These are phyloP conservation scores for Caenorhabditis remanei DNA, from an alignment of 1,140 invertebrate species.

Conservation along the genomic window DNA sequence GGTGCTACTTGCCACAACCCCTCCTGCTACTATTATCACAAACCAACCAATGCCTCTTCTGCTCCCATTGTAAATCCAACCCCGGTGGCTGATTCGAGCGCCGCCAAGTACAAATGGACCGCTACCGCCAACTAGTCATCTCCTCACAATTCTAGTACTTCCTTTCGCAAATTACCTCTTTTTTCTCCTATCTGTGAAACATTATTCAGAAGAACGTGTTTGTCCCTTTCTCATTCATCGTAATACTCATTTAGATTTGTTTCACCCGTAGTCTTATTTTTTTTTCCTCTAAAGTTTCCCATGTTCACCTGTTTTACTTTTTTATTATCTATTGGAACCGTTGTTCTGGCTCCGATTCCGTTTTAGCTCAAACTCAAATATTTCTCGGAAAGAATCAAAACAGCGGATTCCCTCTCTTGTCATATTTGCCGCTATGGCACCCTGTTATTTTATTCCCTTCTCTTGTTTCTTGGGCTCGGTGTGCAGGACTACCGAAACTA, in stretches of 20 bases:
- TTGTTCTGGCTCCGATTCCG: neutral
- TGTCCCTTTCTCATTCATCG: neutral
- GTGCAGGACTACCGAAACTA: neutral
- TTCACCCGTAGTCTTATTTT: neutral
- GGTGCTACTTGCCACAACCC: conserved; percentile 55
- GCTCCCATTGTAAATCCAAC: neutral
- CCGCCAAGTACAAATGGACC: conserved; percentile 53
- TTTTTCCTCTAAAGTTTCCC: neutral
- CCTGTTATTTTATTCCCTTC: neutral
- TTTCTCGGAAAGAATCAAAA: neutral
- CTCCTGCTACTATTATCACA: conserved; percentile 56
- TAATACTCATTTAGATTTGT: neutral
- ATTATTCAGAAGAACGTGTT: conserved; percentile 28
- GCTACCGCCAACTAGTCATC: conserved; percentile 14
- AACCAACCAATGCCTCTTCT: conserved; percentile 1
- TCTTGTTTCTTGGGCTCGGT: neutral
- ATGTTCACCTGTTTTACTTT: neutral
- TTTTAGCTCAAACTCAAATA: neutral
- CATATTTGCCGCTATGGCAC: neutral
- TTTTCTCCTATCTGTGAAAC: conserved; percentile 32
- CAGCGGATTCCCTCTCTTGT: neutral
- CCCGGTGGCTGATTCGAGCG: neutral
- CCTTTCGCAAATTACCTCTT: neutral
- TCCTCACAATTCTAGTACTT: neutral
- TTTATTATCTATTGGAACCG: neutral